A percentile compares a stretch with the other conserved stretches of the same genome.
These are phyloP conservation scores for Buphagus erythrorhynchus DNA, from an alignment of 2,797 vertebrate genomes.

Conservation along the genomic window DNA sequence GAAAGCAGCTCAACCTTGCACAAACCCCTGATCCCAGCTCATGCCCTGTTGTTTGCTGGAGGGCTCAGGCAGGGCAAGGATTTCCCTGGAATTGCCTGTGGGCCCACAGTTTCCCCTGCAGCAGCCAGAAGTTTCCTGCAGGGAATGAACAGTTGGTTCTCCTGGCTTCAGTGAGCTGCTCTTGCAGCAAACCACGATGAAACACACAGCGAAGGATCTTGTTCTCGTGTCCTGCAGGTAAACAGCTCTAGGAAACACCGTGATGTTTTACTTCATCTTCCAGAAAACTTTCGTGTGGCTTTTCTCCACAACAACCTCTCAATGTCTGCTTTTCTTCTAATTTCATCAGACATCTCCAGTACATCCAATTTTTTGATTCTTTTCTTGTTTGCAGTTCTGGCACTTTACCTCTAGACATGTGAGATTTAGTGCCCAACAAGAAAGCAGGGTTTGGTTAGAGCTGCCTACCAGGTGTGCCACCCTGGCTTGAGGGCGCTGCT, in stretches of 20 bases:
- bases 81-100: neutral
- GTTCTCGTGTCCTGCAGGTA: neutral
- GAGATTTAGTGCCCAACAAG: neutral
- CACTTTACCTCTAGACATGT: neutral
- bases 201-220: neutral
- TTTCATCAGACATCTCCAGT: neutral
- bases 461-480: neutral
- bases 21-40: neutral
- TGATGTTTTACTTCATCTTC: neutral
- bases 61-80: neutral
- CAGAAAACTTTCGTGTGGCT: neutral
- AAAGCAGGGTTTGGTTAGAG: neutral
- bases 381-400: neutral
- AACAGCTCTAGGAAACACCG: neutral
- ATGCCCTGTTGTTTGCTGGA: neutral
- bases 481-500: neutral
- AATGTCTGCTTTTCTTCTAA: neutral
- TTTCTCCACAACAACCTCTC: neutral
- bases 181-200: neutral
- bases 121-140: neutral
- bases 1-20: neutral
- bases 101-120: neutral
- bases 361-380: neutral
- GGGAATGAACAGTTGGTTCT: neutral
- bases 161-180: neutral